Evolutionary conservation across 2,888 invertebrate genomes (phyloP).

Genomic region (Globia sparganii): DNA sequence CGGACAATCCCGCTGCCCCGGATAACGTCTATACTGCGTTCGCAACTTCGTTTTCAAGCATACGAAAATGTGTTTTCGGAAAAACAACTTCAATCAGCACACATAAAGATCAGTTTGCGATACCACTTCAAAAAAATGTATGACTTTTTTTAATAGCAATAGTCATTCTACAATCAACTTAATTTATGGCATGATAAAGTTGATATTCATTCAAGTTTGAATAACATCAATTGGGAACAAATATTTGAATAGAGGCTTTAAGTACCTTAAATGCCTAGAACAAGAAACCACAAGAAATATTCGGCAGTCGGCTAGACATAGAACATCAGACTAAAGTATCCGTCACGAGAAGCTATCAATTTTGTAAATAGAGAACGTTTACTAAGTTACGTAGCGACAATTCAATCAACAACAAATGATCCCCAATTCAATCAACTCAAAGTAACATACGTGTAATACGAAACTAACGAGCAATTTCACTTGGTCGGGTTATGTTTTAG

Average conservation of each 20-base stretch:
- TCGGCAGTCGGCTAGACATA: not conserved
- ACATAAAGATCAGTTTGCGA: not conserved
- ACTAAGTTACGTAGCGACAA: no score
- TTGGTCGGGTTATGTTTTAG: no score
- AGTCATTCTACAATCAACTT: not conserved
- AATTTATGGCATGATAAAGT: no score
- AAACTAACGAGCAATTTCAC: no score
- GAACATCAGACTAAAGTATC: no score
- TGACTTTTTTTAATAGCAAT: not conserved
- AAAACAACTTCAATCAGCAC: not conserved
- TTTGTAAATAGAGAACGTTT: no score
- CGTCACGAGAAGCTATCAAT: no score
- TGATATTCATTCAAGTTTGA: not conserved
- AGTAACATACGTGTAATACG: no score
- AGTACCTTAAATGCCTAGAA: not conserved
- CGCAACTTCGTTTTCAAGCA: not conserved
- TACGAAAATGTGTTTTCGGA: not conserved
- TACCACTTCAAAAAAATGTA: not conserved
- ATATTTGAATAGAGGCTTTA: not conserved
- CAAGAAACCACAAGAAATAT: not conserved
- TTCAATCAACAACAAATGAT: no score
- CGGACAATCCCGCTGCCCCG: no score
- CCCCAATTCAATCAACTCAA: no score
- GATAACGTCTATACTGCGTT: not conserved
- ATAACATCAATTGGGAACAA: not conserved